These are phyloP conservation scores for Platycnemis pennipes DNA, from an alignment of 2,888 invertebrate genomes.

Conservation along the genomic window DNA sequence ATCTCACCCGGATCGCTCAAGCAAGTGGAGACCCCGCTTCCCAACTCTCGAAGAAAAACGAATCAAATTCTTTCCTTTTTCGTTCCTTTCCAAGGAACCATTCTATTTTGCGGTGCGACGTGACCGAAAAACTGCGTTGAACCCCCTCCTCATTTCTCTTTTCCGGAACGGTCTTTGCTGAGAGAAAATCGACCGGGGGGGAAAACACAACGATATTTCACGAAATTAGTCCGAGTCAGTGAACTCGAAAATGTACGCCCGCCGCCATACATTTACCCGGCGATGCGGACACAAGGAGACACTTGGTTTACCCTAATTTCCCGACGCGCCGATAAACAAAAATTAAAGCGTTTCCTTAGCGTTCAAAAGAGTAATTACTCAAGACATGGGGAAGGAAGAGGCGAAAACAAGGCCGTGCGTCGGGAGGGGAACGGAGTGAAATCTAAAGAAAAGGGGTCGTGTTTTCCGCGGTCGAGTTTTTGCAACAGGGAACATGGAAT, in stretches of 20 bases:
- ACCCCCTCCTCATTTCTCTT: background rate
- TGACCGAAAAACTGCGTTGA: background rate
- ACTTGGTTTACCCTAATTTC: conserved; percentile 1
- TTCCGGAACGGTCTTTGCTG: too few relatives aligned
- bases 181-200: background rate
- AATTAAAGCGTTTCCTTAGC: background rate
- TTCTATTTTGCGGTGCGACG: background rate
- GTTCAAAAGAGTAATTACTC: background rate
- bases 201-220: background rate
- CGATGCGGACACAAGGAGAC: background rate
- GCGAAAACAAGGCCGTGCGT: background rate
- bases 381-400: background rate
- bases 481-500: background rate
- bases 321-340: conserved; percentile 17
- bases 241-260: conserved; percentile 16
- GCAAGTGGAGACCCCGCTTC: background rate
- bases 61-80: background rate
- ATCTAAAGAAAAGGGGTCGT: background rate
- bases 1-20: background rate
- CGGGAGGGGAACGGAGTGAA: background rate
- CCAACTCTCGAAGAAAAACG: background rate
- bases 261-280: background rate
- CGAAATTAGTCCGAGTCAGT: background rate
- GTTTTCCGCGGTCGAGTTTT: background rate
- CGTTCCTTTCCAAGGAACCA: background rate